Evolutionary conservation across 2,113 vertebrate species (phyloP), one percentile per base, ranked within the genome.

Genomic region (Mustela lutreola): DNA sequence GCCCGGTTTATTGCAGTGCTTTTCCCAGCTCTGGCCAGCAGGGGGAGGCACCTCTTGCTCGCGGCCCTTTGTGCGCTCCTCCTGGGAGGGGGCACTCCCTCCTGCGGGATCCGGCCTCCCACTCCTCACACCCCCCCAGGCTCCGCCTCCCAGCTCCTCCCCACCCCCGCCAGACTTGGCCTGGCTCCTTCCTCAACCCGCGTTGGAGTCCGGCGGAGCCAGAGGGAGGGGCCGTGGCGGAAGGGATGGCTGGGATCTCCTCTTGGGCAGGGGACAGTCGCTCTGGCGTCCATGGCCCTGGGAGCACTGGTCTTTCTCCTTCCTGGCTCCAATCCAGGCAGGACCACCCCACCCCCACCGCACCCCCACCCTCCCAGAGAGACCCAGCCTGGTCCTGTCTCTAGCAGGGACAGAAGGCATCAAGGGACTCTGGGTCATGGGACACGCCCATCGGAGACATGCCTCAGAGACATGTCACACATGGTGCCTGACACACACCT

Each of bases 11-110:
- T 3, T 5, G 63, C 3, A 1, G 7, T 19, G 86, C 31, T 83
- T 70, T 91, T 96, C 33, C 95, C 71, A n/a, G 39, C 6, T 58
- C 53, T 63, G 79, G 76, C 97, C 98, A 95, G 97, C 96, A 98
- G 97, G 93, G 93, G 98, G 98, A 2, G 82, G 91, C 81, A 9
- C 87, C 85, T 48, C 78, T 90, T 91, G 50, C 96, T 63, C 15
- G 1, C 21, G 84, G 82, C 81, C 50, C 0, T 81, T 33, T 15
- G 65, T 36, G 28, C 2, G 28, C 2, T 15, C n/a, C 58, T 75
- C 48, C 73, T 4, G 50, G n/a, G 71, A 22, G 21, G 78, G 56
- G 73, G 60, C 39, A 24, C 73, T 26, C 31, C 22, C 26, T 62
- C 63, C 22, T 3, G 58, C 45, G 2, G 1, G 7, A 33, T 42